phyloP scores from a whole-genome alignment of 2,113 vertebrate genomes.

The Equus przewalskii region DNA sequence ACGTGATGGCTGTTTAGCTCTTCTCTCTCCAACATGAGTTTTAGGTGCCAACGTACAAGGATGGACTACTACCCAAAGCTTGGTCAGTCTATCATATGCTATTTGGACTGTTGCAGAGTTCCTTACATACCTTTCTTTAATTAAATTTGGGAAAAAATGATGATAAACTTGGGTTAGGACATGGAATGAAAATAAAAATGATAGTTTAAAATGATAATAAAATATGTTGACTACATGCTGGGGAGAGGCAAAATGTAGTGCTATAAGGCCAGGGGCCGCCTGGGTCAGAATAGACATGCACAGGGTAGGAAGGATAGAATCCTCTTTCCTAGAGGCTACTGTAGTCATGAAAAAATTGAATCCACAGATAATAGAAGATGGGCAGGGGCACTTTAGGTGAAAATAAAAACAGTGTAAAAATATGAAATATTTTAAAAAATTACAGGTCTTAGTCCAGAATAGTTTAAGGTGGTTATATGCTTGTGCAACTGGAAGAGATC shows the following conservation, averaged over 20 bases:
- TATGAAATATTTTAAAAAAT: background rate
- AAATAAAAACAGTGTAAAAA: background rate
- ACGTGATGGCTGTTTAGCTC: background rate
- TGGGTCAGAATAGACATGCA: background rate
- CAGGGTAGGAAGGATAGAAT: background rate
- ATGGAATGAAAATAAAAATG: background rate
- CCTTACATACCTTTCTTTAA: background rate
- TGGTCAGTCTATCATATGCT: background rate
- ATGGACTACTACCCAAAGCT: background rate
- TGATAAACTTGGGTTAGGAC: background rate
- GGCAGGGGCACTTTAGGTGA: background rate
- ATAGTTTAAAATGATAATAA: constrained; percentile 10
- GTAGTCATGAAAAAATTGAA: background rate
- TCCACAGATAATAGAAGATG: background rate
- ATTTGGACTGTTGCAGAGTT: background rate
- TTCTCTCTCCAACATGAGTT: background rate
- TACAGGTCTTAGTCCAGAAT: background rate
- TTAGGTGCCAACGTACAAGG: background rate
- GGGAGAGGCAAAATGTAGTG: background rate
- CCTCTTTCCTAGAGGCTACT: background rate
- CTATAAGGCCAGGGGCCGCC: background rate
- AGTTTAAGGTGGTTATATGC: background rate
- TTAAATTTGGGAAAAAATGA: background rate
- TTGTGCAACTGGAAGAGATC: background rate
- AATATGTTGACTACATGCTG: background rate